Conservation (phyloP, 2,797 vertebrate species). For the Poeciliopsis paucimaculata region DNA sequence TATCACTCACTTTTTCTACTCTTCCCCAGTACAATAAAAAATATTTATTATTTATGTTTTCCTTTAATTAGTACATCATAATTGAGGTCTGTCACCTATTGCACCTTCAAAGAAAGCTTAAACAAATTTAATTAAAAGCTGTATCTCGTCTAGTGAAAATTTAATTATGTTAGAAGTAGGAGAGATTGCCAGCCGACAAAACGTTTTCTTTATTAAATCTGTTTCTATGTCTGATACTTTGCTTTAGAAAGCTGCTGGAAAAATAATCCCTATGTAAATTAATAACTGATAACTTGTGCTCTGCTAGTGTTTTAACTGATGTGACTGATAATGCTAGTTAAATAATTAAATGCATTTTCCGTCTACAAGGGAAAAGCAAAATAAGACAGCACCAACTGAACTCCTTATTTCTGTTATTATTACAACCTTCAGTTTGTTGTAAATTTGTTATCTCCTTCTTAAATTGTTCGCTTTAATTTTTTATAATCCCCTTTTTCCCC, state of each 20-base stretch:
- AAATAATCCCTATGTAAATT: constrained; percentile 62
- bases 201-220: constrained; percentile 78
- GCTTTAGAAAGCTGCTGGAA: constrained; percentile 53
- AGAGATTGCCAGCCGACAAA: constrained; percentile 80
- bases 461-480: background rate
- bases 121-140: constrained; percentile 85
- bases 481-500: background rate
- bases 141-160: constrained; percentile 80
- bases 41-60: constrained; percentile 64
- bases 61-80: constrained; percentile 84
- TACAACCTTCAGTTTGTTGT: background rate
- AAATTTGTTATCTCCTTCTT: background rate
- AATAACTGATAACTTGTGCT: constrained; percentile 36
- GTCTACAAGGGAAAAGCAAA: constrained; percentile 35
- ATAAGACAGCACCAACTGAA: constrained; percentile 31
- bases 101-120: constrained; percentile 80
- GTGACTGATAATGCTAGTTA: constrained; percentile 51
- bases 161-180: constrained; percentile 82
- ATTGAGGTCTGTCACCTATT: constrained; percentile 85
- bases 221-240: constrained; percentile 59
- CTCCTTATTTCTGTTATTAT: background rate
- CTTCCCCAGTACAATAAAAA: constrained; percentile 56
- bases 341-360: constrained; percentile 37
- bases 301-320: constrained; percentile 29
- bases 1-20: constrained; percentile 52